These are phyloP conservation scores for Matsumyia berberina DNA, from an alignment of 2,888 invertebrate species.

Conservation along the genomic window DNA sequence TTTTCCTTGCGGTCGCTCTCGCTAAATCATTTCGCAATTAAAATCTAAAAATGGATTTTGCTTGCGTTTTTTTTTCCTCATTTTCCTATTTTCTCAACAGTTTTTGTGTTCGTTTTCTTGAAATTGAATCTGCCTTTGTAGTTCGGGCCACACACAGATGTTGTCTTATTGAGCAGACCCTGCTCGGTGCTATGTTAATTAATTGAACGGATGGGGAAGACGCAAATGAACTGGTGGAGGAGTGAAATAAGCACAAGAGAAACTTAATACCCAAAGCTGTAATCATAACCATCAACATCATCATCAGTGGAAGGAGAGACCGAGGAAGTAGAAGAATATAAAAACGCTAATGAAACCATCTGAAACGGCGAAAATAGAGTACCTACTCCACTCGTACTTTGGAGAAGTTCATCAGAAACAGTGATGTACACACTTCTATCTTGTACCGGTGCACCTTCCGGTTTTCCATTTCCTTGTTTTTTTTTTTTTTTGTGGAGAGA, in stretches of 20 bases:
- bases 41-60: conserved; percentile 52
- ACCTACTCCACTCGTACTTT: not conserved
- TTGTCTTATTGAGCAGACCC: conserved; percentile 12
- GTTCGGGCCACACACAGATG: conserved; percentile 13
- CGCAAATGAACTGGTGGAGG: not conserved
- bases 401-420: conserved; percentile 55
- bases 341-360: conserved; percentile 63
- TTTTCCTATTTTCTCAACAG: not conserved
- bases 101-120: conserved; percentile 27
- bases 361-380: conserved; percentile 57
- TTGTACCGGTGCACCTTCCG: conserved; percentile 49
- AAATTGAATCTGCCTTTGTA: conserved; percentile 40
- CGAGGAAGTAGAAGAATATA: conserved; percentile 42
- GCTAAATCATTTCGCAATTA: conserved; percentile 60
- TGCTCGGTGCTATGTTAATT: conserved; percentile 44
- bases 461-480: conserved; percentile 9
- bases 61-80: conserved; percentile 6
- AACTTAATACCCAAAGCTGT: conserved; percentile 55
- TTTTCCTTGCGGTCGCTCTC: conserved; percentile 54
- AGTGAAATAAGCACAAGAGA: not conserved
- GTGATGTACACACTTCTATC: conserved; percentile 51
- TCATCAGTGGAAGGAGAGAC: conserved; percentile 32
- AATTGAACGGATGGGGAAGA: conserved; percentile 31
- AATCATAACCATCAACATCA: conserved; percentile 41
- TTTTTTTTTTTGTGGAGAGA: not conserved